A percentile compares a stretch with the other conserved stretches of the same genome.
Evolutionary conservation across 2,113 vertebrate genomes (phyloP).

Genomic region (Cebidichthys violaceus): DNA sequence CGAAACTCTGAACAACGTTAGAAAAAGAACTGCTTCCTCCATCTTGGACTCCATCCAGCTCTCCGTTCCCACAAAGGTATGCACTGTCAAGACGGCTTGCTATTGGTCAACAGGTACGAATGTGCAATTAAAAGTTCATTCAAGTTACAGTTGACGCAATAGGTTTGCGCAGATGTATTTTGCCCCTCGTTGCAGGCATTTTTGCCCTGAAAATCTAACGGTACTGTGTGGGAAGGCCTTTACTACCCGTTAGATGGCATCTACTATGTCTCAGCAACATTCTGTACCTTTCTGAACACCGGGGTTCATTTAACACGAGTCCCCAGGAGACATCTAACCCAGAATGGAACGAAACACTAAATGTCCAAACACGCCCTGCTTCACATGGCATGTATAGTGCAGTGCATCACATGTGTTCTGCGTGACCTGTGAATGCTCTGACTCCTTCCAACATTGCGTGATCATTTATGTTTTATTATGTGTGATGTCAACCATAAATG

Average conservation of each 20-base stretch:
- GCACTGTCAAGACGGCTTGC: too few species aligned
- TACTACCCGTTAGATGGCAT: background rate
- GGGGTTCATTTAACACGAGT: background rate
- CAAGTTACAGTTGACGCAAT: background rate
- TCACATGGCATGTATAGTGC: conserved; percentile 1
- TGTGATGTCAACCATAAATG: conserved; percentile 48
- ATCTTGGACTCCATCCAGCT: background rate
- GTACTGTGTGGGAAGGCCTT: background rate
- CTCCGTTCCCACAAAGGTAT: background rate
- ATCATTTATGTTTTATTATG: conserved; percentile 39
- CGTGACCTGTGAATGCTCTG: background rate
- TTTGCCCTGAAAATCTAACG: background rate
- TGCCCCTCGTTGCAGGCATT: background rate
- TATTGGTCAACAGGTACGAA: background rate
- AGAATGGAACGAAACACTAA: conserved; percentile 6
- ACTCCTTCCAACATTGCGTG: conserved; percentile 31
- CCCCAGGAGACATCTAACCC: background rate
- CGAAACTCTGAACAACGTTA: too few species aligned
- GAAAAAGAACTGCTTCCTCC: background rate
- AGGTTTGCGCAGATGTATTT: background rate
- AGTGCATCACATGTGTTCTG: background rate
- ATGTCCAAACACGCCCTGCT: background rate
- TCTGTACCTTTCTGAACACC: background rate
- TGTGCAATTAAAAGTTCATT: background rate
- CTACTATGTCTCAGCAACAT: background rate